Evolutionary conservation across 2,797 vertebrate species (phyloP), one percentile per base, ranked within the genome.

Genomic region (Hyperoplus lanceolatus): DNA sequence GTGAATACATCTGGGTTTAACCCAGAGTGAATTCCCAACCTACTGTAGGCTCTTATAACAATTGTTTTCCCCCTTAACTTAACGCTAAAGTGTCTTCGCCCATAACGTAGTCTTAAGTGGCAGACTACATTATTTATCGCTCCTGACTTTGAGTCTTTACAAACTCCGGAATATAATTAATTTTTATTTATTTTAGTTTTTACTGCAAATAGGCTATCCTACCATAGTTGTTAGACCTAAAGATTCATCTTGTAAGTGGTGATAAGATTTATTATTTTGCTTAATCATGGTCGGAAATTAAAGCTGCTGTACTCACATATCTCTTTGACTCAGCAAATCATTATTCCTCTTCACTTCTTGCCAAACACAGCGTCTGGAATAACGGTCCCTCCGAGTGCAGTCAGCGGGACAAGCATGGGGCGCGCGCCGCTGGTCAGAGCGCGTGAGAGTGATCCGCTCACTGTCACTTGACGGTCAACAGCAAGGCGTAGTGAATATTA

Each of bases 281-380:
- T 7, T 16, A 15, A 6, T 38, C 9, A 10, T 12, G 8, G 6
- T 4, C 38, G n/a, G 8, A 63, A 58, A 75, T 64, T 38, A 54
- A 56, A 71, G 43, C 29, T 4, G 15, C 60, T 53, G 2, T 76
- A 90, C 92, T 92, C 79, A 93, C 92, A 77, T 71, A 11, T 83
- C 60, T 59, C 21, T 42, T 70, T 56, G 70, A 14, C 50, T 79
- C 53, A n/a, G 51, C 48, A 18, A 48, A 29, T 43, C 73, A n/a
- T 81, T 54, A 65, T 50, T 84, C 55, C 58, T n/a, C 49, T 61
- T 21, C 43, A 42, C 5, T 55, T 49, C 29, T 11, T 15, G 29
- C 29, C 21, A 61, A 14, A 38, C 55, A 56, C 36, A 64, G 13
- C 15, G 14, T 10, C 41, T 5, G 6, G 5, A 62, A 18, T 14